These are phyloP conservation scores for Diaperis boleti DNA, from an alignment of 2,888 invertebrate species.

Conservation along the genomic window DNA sequence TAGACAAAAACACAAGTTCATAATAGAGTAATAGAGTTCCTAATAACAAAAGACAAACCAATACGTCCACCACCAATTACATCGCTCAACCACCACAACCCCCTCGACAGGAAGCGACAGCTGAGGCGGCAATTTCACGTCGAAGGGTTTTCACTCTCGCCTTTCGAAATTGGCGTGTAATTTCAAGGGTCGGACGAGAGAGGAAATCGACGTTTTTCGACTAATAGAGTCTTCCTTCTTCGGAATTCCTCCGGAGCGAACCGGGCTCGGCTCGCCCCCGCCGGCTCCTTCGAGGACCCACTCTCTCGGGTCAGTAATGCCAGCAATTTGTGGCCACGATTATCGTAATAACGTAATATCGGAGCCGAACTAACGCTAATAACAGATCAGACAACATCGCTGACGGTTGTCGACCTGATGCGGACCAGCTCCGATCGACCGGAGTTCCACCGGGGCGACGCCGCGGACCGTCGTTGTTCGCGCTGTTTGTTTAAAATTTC, in stretches of 20 bases:
- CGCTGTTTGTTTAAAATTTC: too few species aligned
- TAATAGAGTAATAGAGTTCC: too few species aligned
- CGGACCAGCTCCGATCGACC: too few species aligned
- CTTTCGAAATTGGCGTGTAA: slow-evolving; percentile 5
- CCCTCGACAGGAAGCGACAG: slow-evolving; percentile 3
- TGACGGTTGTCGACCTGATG: slow-evolving; percentile 41
- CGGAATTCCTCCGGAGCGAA: neutral
- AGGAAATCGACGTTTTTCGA: slow-evolving; percentile 18
- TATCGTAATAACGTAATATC: slow-evolving; percentile 61
- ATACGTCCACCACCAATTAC: too few species aligned
- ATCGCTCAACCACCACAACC: too few species aligned
- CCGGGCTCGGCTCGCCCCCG: neutral
- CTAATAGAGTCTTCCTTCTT: neutral
- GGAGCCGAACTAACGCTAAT: slow-evolving; percentile 51
- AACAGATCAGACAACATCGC: slow-evolving; percentile 44
- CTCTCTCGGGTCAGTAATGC: slow-evolving; percentile 56
- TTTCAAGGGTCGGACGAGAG: neutral
- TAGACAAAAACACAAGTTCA: too few species aligned
- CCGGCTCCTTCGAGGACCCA: slow-evolving; percentile 21
- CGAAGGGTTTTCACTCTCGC: slow-evolving; percentile 1
- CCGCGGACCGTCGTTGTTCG: too few species aligned
- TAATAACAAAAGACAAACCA: too few species aligned
- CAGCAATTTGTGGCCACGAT: slow-evolving; percentile 57
- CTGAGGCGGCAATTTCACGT: neutral
- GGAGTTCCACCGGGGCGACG: too few species aligned